Evolutionary conservation across 1,140 invertebrate genomes (phyloP).

Genomic region (Chymomyza costata): DNA sequence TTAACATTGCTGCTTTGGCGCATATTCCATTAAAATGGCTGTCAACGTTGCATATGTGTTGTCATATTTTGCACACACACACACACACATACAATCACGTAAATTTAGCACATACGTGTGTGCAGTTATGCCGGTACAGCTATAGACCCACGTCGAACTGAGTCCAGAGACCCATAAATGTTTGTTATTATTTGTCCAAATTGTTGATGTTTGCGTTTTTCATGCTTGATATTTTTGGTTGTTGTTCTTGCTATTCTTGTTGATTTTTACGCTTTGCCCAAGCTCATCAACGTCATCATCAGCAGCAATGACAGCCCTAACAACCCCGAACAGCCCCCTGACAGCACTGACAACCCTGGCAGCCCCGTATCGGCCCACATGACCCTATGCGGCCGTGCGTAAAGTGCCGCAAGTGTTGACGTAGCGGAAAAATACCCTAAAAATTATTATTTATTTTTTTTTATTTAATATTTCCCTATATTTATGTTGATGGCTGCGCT

Average conservation of each 20-base stretch:
- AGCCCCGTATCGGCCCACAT: too few species aligned
- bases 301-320: conserved; percentile 17
- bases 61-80: conserved; percentile 52
- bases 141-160: too few species aligned
- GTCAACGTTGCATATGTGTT: conserved; percentile 65
- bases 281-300: conserved; percentile 34
- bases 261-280: conserved; percentile 40
- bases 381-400: conserved; percentile 43
- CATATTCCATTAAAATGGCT: conserved; percentile 72
- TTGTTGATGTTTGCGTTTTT: conserved; percentile 72
- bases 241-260: conserved; percentile 14
- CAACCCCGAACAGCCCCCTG: conserved; percentile 2
- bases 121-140: conserved; percentile 33
- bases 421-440: conserved; percentile 58
- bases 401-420: conserved; percentile 71
- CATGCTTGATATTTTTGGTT: conserved; percentile 39
- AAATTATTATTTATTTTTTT: conserved; percentile 66
- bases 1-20: conserved; percentile 34
- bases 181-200: conserved; percentile 63
- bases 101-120: conserved; percentile 11
- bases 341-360: conserved; percentile 6
- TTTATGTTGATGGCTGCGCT: background rate
- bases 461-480: conserved; percentile 29
- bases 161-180: conserved; percentile 54
- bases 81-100: conserved; percentile 13